Evolutionary conservation across 92 coral and sea anemone species (phyloP).

Genomic region (Chrysogorgia sp.): DNA sequence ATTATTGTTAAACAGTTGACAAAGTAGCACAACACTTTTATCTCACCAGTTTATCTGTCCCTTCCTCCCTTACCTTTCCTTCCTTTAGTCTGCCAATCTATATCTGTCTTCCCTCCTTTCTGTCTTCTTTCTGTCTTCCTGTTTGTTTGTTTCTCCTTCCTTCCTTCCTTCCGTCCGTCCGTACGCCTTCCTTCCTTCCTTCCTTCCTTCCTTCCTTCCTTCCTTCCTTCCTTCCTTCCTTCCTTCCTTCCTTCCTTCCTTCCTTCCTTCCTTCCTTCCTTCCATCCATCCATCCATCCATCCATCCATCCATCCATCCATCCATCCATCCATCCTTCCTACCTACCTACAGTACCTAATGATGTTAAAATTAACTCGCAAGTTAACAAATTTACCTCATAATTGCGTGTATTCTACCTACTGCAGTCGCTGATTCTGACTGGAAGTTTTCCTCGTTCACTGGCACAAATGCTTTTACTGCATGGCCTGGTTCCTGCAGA

Average conservation of each 20-base stretch:
- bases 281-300: not conserved
- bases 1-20: too few relatives aligned
- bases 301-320: not conserved
- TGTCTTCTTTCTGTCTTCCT: slow-evolving; percentile 10
- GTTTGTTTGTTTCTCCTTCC: slow-evolving; percentile 1
- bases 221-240: not conserved
- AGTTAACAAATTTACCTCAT: too few relatives aligned
- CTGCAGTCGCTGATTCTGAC: not conserved
- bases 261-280: not conserved
- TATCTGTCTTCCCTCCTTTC: too few relatives aligned
- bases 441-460: not conserved
- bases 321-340: not conserved
- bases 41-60: too few relatives aligned
- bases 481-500: slow-evolving; percentile 18
- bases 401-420: not conserved
- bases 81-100: too few relatives aligned
- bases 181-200: not conserved
- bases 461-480: slow-evolving; percentile 20
- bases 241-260: not conserved
- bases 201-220: slow-evolving; percentile 13
- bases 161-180: not conserved
- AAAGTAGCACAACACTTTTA: too few relatives aligned
- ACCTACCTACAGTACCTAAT: too few relatives aligned
- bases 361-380: too few relatives aligned
- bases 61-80: too few relatives aligned